phyloP scores from a whole-genome alignment of 1,140 invertebrate species.

The Meteorus sp. region DNA sequence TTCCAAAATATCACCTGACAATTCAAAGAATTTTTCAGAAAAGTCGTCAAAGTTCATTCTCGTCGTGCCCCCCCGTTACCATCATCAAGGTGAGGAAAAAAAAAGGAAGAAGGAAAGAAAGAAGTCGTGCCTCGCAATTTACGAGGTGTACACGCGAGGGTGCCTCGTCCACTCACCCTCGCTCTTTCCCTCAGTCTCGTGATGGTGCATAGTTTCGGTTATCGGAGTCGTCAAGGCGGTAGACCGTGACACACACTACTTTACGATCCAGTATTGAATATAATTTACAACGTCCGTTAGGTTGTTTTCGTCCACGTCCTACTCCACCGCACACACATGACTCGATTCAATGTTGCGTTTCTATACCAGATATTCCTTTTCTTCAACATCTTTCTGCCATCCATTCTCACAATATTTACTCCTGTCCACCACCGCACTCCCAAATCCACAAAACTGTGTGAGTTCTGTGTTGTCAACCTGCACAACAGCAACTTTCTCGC shows the following conservation, averaged over 20 bases:
- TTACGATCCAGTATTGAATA: conserved; percentile 46
- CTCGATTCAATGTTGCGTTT: neutral
- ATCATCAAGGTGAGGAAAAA: neutral
- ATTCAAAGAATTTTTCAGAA: neutral
- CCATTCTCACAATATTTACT: no score
- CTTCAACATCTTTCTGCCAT: no score
- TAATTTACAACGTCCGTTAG: conserved; percentile 46
- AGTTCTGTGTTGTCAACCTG: no score
- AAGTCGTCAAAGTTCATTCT: neutral
- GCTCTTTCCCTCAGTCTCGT: no score
- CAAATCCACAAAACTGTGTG: no score
- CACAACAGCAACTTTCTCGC: no score
- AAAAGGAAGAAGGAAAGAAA: neutral
- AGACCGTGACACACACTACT: conserved; percentile 41
- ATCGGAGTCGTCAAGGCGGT: conserved; percentile 39
- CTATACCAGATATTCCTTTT: no score
- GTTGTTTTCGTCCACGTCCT: conserved; percentile 26
- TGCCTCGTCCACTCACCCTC: no score
- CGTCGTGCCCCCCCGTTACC: neutral
- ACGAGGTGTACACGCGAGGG: conserved; percentile 7
- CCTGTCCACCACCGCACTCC: no score
- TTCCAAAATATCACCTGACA: no score
- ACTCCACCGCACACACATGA: neutral
- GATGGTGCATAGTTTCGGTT: conserved; percentile 23
- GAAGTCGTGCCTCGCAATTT: neutral